phyloP scores from a whole-genome alignment of 2,797 vertebrate species.

The Taenioides sp. region DNA sequence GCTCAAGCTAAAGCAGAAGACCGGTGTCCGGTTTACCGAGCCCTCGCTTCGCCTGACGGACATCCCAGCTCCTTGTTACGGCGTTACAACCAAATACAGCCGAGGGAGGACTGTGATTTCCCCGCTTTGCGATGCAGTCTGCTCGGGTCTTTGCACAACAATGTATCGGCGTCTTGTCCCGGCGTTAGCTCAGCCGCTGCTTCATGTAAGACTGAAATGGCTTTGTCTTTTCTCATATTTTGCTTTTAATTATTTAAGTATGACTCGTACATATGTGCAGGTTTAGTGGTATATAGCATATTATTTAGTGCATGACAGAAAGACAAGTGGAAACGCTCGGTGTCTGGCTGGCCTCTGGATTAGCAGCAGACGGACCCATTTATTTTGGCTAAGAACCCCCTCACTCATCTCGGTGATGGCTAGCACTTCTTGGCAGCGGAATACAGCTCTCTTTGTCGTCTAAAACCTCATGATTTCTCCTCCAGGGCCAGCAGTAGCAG shows the following conservation, averaged over 20 bases:
- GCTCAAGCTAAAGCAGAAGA: slow-evolving; percentile 2
- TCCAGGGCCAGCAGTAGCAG: slow-evolving; percentile 73
- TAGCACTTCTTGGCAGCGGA: slow-evolving; percentile 13
- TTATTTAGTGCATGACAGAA: neutral
- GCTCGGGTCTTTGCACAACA: slow-evolving; percentile 40
- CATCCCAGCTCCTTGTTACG: neutral
- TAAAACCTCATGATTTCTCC: neutral
- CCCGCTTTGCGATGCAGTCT: slow-evolving; percentile 41
- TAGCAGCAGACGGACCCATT: slow-evolving; percentile 8
- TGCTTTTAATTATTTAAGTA: neutral
- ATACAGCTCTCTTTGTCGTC: neutral
- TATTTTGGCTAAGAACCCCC: slow-evolving; percentile 15
- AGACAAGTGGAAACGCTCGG: neutral
- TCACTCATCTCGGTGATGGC: neutral
- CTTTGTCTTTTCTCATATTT: slow-evolving; percentile 13
- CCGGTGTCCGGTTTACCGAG: neutral
- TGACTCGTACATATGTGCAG: fast-evolving
- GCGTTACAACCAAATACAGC: neutral
- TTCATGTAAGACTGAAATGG: slow-evolving; percentile 61
- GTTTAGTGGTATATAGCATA: fast-evolving
- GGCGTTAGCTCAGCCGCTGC: slow-evolving; percentile 54
- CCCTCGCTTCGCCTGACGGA: neutral
- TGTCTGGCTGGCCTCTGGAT: slow-evolving; percentile 32
- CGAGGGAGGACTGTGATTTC: slow-evolving; percentile 27
- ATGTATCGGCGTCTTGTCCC: slow-evolving; percentile 46